These are phyloP conservation scores for Melopsittacus undulatus DNA, from an alignment of 2,797 vertebrate genomes.

Conservation along the genomic window DNA sequence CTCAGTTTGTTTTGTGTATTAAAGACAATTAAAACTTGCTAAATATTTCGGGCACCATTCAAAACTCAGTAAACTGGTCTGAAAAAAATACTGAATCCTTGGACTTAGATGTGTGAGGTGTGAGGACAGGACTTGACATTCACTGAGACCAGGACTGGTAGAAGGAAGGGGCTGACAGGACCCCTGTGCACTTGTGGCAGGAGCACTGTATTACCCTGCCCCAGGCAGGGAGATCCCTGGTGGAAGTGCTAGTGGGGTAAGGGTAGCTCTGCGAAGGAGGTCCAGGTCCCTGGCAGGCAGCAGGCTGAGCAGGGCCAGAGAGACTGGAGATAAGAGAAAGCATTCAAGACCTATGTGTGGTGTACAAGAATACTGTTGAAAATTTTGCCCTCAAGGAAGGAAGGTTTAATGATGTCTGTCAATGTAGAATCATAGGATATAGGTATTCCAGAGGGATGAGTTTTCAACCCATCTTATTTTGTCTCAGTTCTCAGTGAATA, in stretches of 20 bases:
- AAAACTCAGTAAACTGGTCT: not conserved
- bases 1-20: not conserved
- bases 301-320: not conserved
- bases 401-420: slow-evolving; percentile 26
- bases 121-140: not conserved
- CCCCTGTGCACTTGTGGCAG: rapidly evolving
- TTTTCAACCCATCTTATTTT: not conserved
- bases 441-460: not conserved
- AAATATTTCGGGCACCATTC: not conserved
- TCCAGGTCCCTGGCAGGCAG: rapidly evolving
- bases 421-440: not conserved
- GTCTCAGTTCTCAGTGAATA: not conserved
- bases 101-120: not conserved
- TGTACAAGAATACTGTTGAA: slow-evolving; percentile 4
- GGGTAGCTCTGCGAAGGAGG: not conserved
- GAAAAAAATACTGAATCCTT: not conserved
- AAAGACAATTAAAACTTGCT: not conserved
- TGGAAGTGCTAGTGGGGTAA: rapidly evolving
- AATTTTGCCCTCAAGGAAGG: slow-evolving; percentile 30
- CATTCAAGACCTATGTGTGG: slow-evolving; percentile 25
- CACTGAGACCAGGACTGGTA: rapidly evolving
- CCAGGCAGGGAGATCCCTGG: rapidly evolving
- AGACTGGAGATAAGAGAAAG: not conserved
- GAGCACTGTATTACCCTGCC: rapidly evolving
- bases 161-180: too few species aligned